Evolutionary conservation across 2,888 invertebrate species (phyloP).

Genomic region (Tachystola acroxantha): DNA sequence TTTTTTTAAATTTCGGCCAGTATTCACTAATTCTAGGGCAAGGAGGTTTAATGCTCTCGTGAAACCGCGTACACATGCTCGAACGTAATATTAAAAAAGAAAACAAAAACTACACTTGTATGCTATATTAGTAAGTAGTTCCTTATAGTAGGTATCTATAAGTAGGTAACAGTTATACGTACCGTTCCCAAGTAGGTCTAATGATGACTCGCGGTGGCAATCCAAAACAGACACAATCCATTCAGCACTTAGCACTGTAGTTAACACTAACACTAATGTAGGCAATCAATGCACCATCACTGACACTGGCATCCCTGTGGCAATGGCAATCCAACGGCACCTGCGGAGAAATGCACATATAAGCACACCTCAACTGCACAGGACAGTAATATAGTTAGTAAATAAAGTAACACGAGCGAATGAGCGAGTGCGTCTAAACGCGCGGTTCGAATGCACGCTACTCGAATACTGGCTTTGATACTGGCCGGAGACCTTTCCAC

Average conservation of each 20-base stretch:
- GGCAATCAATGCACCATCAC: conserved; percentile 70
- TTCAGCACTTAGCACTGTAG: conserved; percentile 71
- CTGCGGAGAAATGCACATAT: conserved; percentile 55
- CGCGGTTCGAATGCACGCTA: conserved; percentile 41
- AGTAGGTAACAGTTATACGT: conserved; percentile 4
- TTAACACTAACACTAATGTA: conserved; percentile 61
- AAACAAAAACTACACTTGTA: too few species aligned
- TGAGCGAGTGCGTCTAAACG: conserved; percentile 22
- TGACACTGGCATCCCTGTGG: conserved; percentile 67
- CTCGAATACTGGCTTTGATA: conserved; percentile 52
- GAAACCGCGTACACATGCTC: too few species aligned
- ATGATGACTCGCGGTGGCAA: conserved; percentile 70
- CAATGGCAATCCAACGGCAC: conserved; percentile 44
- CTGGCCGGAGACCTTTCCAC: not conserved
- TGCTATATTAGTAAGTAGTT: too few species aligned
- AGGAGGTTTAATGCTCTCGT: too few species aligned
- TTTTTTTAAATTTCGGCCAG: too few species aligned
- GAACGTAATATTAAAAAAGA: too few species aligned
- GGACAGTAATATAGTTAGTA: too few species aligned
- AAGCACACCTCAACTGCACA: too few species aligned
- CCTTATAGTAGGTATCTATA: too few species aligned
- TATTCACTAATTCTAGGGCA: too few species aligned
- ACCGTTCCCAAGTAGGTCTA: conserved; percentile 73
- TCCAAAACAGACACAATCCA: conserved; percentile 74
- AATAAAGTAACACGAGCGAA: conserved; percentile 29